Base-by-base conservation (phyloP, 1,140 invertebrate genomes). In the Drosophila ohnishii region DNA sequence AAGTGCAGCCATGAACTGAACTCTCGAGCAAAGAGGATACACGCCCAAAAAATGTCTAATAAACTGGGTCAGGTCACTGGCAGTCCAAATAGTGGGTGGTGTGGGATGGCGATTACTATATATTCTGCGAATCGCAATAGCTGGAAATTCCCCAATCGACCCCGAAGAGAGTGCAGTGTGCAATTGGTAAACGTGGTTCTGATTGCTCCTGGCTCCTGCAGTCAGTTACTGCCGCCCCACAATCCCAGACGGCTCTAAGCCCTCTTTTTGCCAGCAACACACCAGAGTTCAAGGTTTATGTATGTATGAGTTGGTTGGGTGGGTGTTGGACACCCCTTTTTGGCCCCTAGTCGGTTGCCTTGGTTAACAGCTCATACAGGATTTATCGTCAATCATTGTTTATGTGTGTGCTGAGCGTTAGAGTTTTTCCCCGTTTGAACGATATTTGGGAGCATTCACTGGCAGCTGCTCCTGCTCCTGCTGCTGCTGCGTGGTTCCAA, bases 11-110 rank as follows among this genome's bases (percentile, higher is more conserved):
- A 76, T 87, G 79, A 79, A 87, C 79, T 87, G 83, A 65, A 86
- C 51, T 42, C 66, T 59, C 71, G 66, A 78, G 79, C 75, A 59
- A 75, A 63, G 51, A 69, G 78, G 75, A 88, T 88, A 88, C 84
- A 87, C 84, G 79, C 84, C 83, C 83, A 85, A 83, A 85, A 86
- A 83, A 62, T 78, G 79, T 75, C 62, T 32, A 77, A 65, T 55
- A 70, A 86, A 87, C 79, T 86, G 79, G 82, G 82, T 86, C 82
- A 86, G 82, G 82, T 86, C 82, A 86, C 50, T 72, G 66, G 69
- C 66, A 59, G 61, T 65, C 65, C 65, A 19, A 13, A 9, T 3
- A 10, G 48, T 50, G 48, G 48, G 10, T n/a, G 8, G 48, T 2
- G 1, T 30, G 48, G 48, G 13, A 9, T 39, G 55, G 61, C 44